A percentile compares a stretch with the other conserved stretches of the same genome.
Evolutionary conservation across 2,113 vertebrate genomes (phyloP).

Genomic region (Meleagris gallopavo): DNA sequence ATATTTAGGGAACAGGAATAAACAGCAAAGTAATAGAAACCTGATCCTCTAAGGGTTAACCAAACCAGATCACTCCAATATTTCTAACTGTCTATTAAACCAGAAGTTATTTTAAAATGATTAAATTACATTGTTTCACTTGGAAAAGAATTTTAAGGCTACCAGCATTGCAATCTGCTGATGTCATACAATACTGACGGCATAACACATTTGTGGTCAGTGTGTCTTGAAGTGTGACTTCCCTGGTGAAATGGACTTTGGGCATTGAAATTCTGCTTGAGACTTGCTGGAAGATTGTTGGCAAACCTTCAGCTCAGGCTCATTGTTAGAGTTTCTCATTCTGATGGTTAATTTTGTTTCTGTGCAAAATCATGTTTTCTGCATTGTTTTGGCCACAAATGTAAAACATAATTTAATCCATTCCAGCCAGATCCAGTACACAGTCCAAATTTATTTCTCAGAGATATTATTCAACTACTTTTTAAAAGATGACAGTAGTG

Average conservation of each 20-base stretch:
- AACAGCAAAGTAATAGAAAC: not conserved
- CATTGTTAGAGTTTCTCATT: slow-evolving; percentile 33
- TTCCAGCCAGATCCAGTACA: not conserved
- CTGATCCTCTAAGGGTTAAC: not conserved
- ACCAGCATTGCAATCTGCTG: not conserved
- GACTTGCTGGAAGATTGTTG: slow-evolving; percentile 19
- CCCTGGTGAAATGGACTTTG: not conserved
- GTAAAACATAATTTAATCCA: not conserved
- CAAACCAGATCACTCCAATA: not conserved
- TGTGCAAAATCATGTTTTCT: not conserved
- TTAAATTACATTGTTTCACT: not conserved
- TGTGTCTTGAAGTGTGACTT: slow-evolving; percentile 2
- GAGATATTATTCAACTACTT: not conserved
- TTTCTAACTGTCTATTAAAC: not conserved
- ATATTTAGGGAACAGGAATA: not conserved
- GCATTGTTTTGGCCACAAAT: not conserved
- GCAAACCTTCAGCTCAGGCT: slow-evolving; percentile 16
- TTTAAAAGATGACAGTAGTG: not conserved
- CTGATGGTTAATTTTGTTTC: slow-evolving; percentile 15
- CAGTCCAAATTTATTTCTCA: not conserved
- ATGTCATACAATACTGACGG: slow-evolving; percentile 32
- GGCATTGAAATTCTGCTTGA: slow-evolving; percentile 16
- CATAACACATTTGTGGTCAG: not conserved
- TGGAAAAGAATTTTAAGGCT: not conserved
- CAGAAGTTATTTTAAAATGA: not conserved